Evolutionary conservation across 2,797 vertebrate genomes (phyloP).

Genomic region (Rhyacichthys aspro): DNA sequence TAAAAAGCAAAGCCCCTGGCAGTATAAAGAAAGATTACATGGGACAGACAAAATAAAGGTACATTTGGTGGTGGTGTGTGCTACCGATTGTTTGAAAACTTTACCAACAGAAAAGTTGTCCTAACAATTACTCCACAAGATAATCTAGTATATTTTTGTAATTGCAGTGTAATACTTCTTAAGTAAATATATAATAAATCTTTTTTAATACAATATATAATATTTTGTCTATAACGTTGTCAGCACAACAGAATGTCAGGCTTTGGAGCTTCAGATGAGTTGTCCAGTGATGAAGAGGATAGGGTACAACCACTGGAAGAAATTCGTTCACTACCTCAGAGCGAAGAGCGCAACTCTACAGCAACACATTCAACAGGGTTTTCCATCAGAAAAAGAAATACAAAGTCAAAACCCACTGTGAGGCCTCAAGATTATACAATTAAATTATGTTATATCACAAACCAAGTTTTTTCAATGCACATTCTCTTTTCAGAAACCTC

Average conservation of each 20-base stretch:
- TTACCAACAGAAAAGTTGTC: neutral
- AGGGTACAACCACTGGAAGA: constrained; percentile 61
- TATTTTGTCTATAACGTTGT: no score
- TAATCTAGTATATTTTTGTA: no score
- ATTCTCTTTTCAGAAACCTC: neutral
- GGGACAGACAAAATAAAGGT: constrained; percentile 82
- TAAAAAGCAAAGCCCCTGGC: constrained; percentile 66
- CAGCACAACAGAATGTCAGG: constrained; percentile 76
- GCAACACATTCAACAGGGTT: constrained; percentile 66
- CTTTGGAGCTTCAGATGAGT: constrained; percentile 86
- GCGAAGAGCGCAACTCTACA: constrained; percentile 43
- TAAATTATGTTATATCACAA: neutral
- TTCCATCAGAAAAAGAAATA: constrained; percentile 77
- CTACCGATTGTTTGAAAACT: no score
- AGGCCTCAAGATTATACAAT: constrained; percentile 57
- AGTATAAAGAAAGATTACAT: constrained; percentile 74
- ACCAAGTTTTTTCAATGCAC: neutral
- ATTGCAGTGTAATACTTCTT: no score
- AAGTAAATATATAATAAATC: no score
- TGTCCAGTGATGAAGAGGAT: constrained; percentile 92
- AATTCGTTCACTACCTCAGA: constrained; percentile 45
- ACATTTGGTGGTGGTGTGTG: constrained; percentile 27
- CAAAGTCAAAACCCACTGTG: constrained; percentile 40
- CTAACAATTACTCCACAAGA: no score
- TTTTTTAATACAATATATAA: no score